A percentile compares a stretch with the other conserved stretches of the same genome.
Evolutionary conservation across 2,113 vertebrate species (phyloP).

Genomic region (Stigmatopora nigra): DNA sequence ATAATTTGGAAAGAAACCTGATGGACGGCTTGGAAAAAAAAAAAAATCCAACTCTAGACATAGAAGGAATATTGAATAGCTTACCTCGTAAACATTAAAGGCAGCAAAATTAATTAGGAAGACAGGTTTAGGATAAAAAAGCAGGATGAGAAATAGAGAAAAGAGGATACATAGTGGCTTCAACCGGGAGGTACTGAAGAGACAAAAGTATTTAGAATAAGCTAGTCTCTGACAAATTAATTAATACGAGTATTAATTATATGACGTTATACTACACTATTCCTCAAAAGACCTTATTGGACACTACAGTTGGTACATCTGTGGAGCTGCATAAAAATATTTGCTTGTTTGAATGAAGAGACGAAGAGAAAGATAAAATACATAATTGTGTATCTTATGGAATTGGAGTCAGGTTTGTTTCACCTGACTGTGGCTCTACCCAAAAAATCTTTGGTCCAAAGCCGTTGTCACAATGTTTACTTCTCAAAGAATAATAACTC

Average conservation of each 20-base stretch:
- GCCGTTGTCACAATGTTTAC: constrained; percentile 14
- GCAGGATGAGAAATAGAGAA: constrained; percentile 22
- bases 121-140: constrained; percentile 1
- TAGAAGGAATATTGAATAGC: constrained; percentile 17
- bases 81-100: constrained; percentile 32
- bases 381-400: neutral
- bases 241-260: neutral
- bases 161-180: constrained; percentile 18
- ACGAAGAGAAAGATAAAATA: neutral
- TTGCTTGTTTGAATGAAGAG: neutral
- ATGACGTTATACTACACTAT: neutral
- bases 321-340: no score
- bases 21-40: constrained; percentile 39
- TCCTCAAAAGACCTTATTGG: neutral
- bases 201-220: neutral
- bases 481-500: constrained; percentile 7
- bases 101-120: constrained; percentile 46
- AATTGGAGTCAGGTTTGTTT: constrained; percentile 11
- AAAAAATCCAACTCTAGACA: constrained; percentile 5
- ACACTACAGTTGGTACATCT: no score
- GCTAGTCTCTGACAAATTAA: neutral
- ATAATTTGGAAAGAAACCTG: constrained; percentile 51
- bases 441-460: neutral
- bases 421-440: constrained; percentile 7
- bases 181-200: neutral